Evolutionary conservation across 2,797 vertebrate genomes (phyloP).

Genomic region (Eospalax fontanierii): DNA sequence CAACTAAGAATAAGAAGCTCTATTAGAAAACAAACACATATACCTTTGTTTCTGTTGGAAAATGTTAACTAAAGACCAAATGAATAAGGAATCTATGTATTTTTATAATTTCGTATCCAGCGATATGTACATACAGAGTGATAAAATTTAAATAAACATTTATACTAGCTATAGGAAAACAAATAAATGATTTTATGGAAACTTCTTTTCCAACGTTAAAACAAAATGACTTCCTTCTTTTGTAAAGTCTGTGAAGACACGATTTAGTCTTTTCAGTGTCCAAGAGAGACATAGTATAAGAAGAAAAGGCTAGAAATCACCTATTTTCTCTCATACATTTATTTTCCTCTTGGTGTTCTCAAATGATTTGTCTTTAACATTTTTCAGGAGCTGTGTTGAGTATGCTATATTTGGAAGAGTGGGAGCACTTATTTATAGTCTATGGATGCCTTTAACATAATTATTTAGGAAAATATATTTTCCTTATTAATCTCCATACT

Average conservation of each 20-base stretch:
- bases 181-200: neutral
- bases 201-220: neutral
- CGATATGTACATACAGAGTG: neutral
- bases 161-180: neutral
- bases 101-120: neutral
- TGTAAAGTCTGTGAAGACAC: too few relatives aligned
- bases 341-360: slow-evolving; percentile 13
- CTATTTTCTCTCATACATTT: neutral
- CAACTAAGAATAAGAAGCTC: neutral
- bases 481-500: slow-evolving; percentile 74
- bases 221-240: neutral
- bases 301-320: neutral
- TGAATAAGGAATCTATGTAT: neutral
- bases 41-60: neutral
- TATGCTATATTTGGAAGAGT: neutral
- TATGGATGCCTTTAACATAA: slow-evolving; percentile 32
- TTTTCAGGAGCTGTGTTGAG: slow-evolving; percentile 50
- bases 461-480: slow-evolving; percentile 73
- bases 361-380: slow-evolving; percentile 44
- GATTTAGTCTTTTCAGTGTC: neutral
- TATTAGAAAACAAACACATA: neutral
- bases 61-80: neutral
- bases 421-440: slow-evolving; percentile 27
- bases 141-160: neutral
- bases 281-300: neutral